Percentiles rank a stretch among this genome's conserved stretches.
Evolutionary conservation across 2,113 vertebrate species (phyloP).

Genomic region (Polypterus senegalus): DNA sequence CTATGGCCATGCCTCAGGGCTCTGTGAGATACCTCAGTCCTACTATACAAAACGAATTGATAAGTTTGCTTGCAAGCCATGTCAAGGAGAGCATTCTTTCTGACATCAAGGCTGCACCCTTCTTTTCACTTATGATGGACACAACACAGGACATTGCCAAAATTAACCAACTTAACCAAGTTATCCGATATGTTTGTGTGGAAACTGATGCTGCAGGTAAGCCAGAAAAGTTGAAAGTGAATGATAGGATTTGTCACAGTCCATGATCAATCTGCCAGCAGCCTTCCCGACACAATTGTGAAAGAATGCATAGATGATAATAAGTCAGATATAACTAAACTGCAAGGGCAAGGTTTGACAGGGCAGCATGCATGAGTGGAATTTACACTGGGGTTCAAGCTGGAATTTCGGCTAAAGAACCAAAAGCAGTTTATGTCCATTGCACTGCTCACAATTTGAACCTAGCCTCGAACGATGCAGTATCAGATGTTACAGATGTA

Average conservation of each 20-base stretch:
- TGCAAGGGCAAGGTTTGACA: too few species aligned
- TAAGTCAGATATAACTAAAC: too few species aligned
- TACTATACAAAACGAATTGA: slow-evolving; percentile 10
- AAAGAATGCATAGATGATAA: too few species aligned
- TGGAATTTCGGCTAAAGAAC: too few species aligned
- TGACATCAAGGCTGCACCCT: slow-evolving; percentile 4
- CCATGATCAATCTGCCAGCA: slow-evolving; percentile 1
- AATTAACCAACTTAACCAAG: slow-evolving; percentile 13
- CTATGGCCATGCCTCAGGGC: slow-evolving; percentile 1
- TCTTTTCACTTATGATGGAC: slow-evolving; percentile 11
- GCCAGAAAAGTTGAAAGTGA: slow-evolving; percentile 4
- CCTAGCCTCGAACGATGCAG: too few species aligned
- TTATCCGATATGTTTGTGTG: slow-evolving; percentile 5
- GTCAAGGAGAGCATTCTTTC: slow-evolving; percentile 7
- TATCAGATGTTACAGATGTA: too few species aligned
- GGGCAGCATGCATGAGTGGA: too few species aligned
- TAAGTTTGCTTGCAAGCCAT: slow-evolving; percentile 2
- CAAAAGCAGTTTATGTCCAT: too few species aligned
- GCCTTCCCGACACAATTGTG: too few species aligned
- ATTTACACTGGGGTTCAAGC: too few species aligned
- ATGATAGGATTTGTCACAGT: slow-evolving; percentile 6
- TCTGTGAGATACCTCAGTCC: slow-evolving; percentile 11
- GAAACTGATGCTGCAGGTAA: neutral
- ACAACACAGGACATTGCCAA: slow-evolving; percentile 10
- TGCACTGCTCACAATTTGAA: too few species aligned